These are phyloP conservation scores for Parnassius mnemosyne DNA, from an alignment of 2,888 invertebrate species.

Conservation along the genomic window DNA sequence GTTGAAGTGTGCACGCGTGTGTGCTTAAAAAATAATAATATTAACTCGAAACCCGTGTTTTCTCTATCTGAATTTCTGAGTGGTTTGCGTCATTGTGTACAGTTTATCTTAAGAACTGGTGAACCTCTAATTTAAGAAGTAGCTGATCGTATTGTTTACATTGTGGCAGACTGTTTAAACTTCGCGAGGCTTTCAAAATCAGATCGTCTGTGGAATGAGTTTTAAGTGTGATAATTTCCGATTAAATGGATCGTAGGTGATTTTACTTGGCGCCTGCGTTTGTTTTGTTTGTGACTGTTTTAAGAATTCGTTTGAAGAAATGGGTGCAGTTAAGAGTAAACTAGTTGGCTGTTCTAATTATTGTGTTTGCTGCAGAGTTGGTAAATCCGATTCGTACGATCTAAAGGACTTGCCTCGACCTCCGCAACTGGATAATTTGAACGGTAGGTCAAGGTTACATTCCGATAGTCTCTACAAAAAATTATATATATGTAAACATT, in stretches of 20 bases:
- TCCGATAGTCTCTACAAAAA: background rate
- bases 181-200: conserved; percentile 39
- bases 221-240: conserved; percentile 47
- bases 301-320: conserved; percentile 28
- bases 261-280: conserved; percentile 32
- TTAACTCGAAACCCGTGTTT: conserved; percentile 28
- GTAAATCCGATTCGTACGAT: conserved; percentile 57
- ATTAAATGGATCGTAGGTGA: conserved; percentile 39
- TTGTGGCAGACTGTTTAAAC: conserved; percentile 48
- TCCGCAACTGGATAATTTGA: conserved; percentile 52
- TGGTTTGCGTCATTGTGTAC: conserved; percentile 33
- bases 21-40: conserved; percentile 21
- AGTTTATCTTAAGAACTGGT: conserved; percentile 32
- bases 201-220: conserved; percentile 44
- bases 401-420: conserved; percentile 65
- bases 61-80: conserved; percentile 32
- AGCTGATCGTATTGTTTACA: conserved; percentile 57
- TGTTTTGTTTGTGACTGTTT: conserved; percentile 28
- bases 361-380: conserved; percentile 48
- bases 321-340: conserved; percentile 67
- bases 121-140: conserved; percentile 42
- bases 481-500: background rate
- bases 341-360: conserved; percentile 45
- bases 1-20: conserved; percentile 53
- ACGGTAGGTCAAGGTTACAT: conserved; percentile 48